These are phyloP conservation scores for Ceyx melanurus DNA, from an alignment of 2,113 vertebrate species.

Conservation along the genomic window DNA sequence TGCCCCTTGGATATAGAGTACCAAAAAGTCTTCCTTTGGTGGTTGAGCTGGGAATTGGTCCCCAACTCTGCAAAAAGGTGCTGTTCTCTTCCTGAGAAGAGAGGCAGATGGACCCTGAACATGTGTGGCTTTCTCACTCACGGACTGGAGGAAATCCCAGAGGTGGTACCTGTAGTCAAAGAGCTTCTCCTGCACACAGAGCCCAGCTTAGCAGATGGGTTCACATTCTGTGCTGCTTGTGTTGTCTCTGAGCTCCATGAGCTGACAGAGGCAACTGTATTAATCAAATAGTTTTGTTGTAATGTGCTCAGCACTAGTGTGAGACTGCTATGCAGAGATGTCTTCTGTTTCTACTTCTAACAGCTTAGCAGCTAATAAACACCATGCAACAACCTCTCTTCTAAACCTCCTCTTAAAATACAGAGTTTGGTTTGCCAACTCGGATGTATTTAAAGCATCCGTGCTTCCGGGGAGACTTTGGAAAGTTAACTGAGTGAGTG, in stretches of 20 bases:
- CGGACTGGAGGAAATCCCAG: neutral
- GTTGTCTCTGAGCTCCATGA: conserved; percentile 39
- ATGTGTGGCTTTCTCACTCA: neutral
- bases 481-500: conserved; percentile 68
- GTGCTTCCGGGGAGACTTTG: conserved; percentile 74
- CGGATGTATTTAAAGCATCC: conserved; percentile 77
- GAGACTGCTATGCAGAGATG: conserved; percentile 66
- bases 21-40: neutral
- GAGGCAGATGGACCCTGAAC: neutral
- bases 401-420: conserved; percentile 77
- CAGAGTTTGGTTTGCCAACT: conserved; percentile 75
- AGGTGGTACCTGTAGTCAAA: accelerated
- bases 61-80: neutral
- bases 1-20: neutral
- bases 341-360: conserved; percentile 76
- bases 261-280: conserved; percentile 55
- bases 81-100: accelerated
- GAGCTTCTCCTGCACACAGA: neutral
- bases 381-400: conserved; percentile 70
- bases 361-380: conserved; percentile 84
- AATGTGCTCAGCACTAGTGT: conserved; percentile 50
- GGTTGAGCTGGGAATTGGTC: neutral
- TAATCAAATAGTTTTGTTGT: conserved; percentile 67
- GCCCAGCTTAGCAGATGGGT: neutral
- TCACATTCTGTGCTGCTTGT: conserved; percentile 40